Base-by-base conservation (phyloP, 2,797 vertebrate genomes). In the Miichthys miiuy region DNA sequence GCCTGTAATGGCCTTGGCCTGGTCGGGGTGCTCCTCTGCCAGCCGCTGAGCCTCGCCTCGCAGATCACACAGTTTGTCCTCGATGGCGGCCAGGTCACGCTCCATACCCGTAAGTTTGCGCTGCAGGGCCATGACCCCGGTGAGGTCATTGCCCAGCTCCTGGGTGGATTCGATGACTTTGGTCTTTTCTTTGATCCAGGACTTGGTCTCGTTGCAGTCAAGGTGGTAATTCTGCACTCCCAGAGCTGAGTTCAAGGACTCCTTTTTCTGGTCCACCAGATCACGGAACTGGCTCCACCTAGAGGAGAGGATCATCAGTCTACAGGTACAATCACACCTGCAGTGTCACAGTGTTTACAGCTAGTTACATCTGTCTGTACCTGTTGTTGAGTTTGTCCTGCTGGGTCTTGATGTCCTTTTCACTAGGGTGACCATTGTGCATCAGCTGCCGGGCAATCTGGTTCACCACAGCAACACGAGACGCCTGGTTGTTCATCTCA, bases 191-290 rank as follows among this genome's bases (percentile, higher is more conserved):
- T 96, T 96, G 89, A 98, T 98, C 97, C 97, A 98, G 21, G 97
- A 97, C 85, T 98, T 98, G 84, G 97, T 98, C 93, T 98, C 97
- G 1, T 98, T 98, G 89, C 97, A 98, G 83, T 98, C 97, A 0
- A 98, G 96, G 79, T 98, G 97, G 91, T 98, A 98, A 93, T 98
- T 98, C 92, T 98, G 97, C 68, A 98, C 97, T 54, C 97, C 97
- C 68, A 98, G 91, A 20, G 97, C 97, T 0, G 97, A 98, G 77
- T 96, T 95, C 21, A 98, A 94, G 5, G 95, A 94, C 67, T 98
- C 97, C 88, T 98, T 98, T 93, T 98, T 98, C 92, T 94, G 95
- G 81, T 98, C 97, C 20, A 98, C 96, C 46, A 98, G 93, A 69
- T 98, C 97, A 47, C 97, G 93, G 96, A 98, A 98, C 87, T 97